A percentile compares a stretch with the other conserved stretches of the same genome.
Evolutionary conservation across 1,140 invertebrate genomes (phyloP).

Genomic region (Aphis craccivora): DNA sequence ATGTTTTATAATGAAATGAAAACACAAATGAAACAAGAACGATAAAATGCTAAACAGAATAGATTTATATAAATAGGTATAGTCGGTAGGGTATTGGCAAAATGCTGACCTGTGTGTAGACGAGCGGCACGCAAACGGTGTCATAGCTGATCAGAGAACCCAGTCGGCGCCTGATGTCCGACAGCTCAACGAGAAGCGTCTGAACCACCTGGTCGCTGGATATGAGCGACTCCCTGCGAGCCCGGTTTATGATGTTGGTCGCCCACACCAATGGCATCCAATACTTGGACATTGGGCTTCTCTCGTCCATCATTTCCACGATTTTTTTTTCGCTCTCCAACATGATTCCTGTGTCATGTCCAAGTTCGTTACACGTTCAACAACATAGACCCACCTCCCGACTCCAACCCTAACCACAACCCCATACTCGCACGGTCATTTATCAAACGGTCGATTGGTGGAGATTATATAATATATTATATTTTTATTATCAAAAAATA

Average conservation of each 20-base stretch:
- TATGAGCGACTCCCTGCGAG: constrained; percentile 81
- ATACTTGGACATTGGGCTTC: constrained; percentile 87
- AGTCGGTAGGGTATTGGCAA: constrained; percentile 56
- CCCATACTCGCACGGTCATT: no score
- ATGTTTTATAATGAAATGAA: constrained; percentile 40
- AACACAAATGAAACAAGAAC: constrained; percentile 40
- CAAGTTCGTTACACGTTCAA: constrained; percentile 44
- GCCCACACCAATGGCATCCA: constrained; percentile 94
- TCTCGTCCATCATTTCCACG: constrained; percentile 86
- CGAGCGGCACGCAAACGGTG: constrained; percentile 95
- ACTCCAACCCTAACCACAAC: no score
- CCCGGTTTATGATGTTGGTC: constrained; percentile 87
- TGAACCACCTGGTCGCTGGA: constrained; percentile 87
- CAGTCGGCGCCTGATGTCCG: constrained; percentile 80
- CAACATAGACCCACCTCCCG: neutral
- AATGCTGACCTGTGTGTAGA: constrained; percentile 90
- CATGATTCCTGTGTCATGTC: constrained; percentile 75
- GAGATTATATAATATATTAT: neutral
- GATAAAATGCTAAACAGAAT: constrained; percentile 14
- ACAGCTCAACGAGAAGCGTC: constrained; percentile 82
- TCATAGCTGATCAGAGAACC: constrained; percentile 91
- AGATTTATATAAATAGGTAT: constrained; percentile 22
- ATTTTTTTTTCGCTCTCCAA: constrained; percentile 89
- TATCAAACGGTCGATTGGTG: neutral
- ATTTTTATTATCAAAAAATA: neutral